A percentile compares a stretch with the other conserved stretches of the same genome.
Evolutionary conservation across 2,888 invertebrate species (phyloP).

Genomic region (Thera obeliscata): DNA sequence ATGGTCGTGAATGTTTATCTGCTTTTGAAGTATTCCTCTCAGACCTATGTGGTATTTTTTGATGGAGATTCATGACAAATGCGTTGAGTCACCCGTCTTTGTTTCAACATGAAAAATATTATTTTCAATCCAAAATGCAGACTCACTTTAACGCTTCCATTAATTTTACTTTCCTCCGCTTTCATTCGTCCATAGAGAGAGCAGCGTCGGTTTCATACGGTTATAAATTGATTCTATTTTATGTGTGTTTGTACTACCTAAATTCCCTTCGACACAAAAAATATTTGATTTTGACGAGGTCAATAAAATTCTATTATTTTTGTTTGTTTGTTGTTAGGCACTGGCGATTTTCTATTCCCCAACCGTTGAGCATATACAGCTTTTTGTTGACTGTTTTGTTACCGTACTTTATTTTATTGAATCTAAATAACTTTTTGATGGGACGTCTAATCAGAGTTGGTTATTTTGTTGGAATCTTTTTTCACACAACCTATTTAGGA

Average conservation of each 20-base stretch:
- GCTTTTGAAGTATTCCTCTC: too few relatives aligned
- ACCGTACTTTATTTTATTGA: constrained; percentile 1
- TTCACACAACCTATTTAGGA: background rate
- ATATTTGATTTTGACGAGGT: constrained; percentile 39
- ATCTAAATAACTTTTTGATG: constrained; percentile 1
- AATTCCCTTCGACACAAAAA: constrained; percentile 36
- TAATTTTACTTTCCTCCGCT: constrained; percentile 59
- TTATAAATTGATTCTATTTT: constrained; percentile 65
- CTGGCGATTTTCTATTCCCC: constrained; percentile 32
- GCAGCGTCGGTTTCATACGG: constrained; percentile 47
- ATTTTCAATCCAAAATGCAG: constrained; percentile 53
- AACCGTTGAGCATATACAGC: constrained; percentile 17
- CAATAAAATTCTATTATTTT: constrained; percentile 42
- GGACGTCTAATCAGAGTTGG: background rate
- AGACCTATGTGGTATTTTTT: background rate
- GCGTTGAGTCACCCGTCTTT: constrained; percentile 50
- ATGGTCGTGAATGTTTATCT: too few relatives aligned
- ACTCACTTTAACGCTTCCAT: constrained; percentile 60
- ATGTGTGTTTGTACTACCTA: constrained; percentile 46
- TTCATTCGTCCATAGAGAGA: constrained; percentile 53
- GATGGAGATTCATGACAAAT: background rate
- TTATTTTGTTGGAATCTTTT: background rate
- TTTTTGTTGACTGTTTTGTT: constrained; percentile 21
- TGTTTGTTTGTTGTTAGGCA: constrained; percentile 35
- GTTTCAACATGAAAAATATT: constrained; percentile 55